A percentile compares a stretch with the other conserved stretches of the same genome.
These are phyloP conservation scores for Hypotaenidia okinawae DNA, from an alignment of 2,797 vertebrate species.

Conservation along the genomic window DNA sequence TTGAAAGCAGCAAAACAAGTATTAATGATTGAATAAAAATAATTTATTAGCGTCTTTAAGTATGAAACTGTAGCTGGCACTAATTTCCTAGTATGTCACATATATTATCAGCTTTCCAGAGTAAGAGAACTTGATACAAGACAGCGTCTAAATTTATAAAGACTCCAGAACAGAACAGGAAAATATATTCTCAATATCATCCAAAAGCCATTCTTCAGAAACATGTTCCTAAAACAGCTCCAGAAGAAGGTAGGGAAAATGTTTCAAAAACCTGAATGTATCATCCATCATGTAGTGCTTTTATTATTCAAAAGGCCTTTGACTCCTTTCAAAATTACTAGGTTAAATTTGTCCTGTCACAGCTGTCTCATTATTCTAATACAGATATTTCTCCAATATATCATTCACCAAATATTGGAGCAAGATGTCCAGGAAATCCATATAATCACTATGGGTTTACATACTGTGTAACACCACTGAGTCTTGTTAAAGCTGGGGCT, in stretches of 20 bases:
- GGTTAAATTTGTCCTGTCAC: not conserved
- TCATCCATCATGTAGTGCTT: not conserved
- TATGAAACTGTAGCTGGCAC: not conserved
- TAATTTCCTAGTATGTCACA: not conserved
- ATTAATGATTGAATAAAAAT: not conserved
- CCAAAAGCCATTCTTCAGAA: not conserved
- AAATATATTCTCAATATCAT: not conserved
- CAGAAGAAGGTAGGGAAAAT: not conserved
- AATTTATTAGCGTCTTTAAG: not conserved
- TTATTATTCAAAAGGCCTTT: not conserved
- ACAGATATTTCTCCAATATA: not conserved
- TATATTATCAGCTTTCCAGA: not conserved
- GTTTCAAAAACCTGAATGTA: not conserved
- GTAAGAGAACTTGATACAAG: not conserved
- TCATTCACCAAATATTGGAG: not conserved
- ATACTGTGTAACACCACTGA: not conserved
- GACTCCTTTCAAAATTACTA: not conserved
- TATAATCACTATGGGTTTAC: not conserved
- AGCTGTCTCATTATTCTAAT: not conserved
- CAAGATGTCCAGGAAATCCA: not conserved
- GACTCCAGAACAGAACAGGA: not conserved
- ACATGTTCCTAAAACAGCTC: not conserved
- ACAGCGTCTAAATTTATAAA: not conserved
- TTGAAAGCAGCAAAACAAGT: not conserved
- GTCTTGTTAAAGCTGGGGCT: not conserved